A percentile compares a stretch with the other conserved stretches of the same genome.
phyloP scores from a whole-genome alignment of 1,140 invertebrate genomes.

The Drosophila pachea region DNA sequence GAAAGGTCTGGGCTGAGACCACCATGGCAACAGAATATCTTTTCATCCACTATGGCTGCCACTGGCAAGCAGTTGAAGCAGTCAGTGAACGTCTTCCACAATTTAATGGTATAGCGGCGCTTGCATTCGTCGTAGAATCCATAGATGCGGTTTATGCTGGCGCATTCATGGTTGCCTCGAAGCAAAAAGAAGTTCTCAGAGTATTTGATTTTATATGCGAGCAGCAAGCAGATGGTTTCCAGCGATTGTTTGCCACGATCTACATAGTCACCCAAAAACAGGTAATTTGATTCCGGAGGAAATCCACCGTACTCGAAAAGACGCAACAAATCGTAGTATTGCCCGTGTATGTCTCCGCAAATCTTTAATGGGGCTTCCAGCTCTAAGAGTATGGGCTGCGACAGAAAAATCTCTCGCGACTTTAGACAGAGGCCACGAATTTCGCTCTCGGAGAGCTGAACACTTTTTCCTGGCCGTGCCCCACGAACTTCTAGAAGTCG shows the following conservation, averaged over 20 bases:
- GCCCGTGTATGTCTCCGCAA: slow-evolving; percentile 99
- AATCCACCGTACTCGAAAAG: slow-evolving; percentile 99
- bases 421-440: slow-evolving; percentile 97
- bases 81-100: slow-evolving; percentile 99
- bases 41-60: slow-evolving; percentile 97
- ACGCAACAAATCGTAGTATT: slow-evolving; percentile 98
- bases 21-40: slow-evolving; percentile 99
- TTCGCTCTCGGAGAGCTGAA: slow-evolving; percentile 97
- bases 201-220: slow-evolving; percentile 98
- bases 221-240: slow-evolving; percentile 94
- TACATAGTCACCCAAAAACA: slow-evolving; percentile 95
- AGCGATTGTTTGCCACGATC: slow-evolving; percentile 91
- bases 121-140: slow-evolving; percentile 99
- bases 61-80: slow-evolving; percentile 99
- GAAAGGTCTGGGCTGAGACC: slow-evolving; percentile 93
- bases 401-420: slow-evolving; percentile 98
- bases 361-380: slow-evolving; percentile 99
- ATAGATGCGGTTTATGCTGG: slow-evolving; percentile 97
- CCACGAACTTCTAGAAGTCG: slow-evolving; percentile 77
- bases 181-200: slow-evolving; percentile 94
- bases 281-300: slow-evolving; percentile 99
- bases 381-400: slow-evolving; percentile 98
- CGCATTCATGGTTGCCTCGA: slow-evolving; percentile 92
- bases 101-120: slow-evolving; percentile 96
- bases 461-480: slow-evolving; percentile 88